Conservation (phyloP, 2,113 vertebrate species). For the Protobothrops flavoviridis region DNA sequence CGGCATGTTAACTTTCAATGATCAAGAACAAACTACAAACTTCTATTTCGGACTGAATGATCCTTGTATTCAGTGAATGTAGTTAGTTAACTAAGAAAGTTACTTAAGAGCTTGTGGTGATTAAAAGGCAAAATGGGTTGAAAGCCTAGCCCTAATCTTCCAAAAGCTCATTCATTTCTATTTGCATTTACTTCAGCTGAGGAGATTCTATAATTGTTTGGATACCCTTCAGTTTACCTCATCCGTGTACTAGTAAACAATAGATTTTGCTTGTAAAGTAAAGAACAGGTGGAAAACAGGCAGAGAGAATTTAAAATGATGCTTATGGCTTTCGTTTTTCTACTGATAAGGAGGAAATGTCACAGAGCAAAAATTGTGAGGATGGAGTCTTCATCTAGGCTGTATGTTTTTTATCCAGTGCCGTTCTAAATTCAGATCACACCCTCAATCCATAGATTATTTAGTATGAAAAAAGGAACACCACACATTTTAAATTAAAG, state of each 20-base stretch:
- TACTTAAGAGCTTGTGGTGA: slow-evolving; percentile 31
- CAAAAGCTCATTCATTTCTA: neutral
- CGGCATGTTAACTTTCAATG: slow-evolving; percentile 38
- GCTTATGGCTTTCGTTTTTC: slow-evolving; percentile 46
- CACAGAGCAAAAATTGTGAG: slow-evolving; percentile 19
- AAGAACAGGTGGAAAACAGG: neutral
- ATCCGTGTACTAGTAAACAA: neutral
- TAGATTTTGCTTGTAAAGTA: rapidly evolving
- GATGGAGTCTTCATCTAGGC: slow-evolving; percentile 9
- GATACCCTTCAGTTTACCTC: slow-evolving; percentile 10
- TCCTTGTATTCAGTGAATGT: slow-evolving; percentile 49
- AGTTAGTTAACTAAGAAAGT: slow-evolving; percentile 46
- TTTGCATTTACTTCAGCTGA: slow-evolving; percentile 18
- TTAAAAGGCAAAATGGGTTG: slow-evolving; percentile 26
- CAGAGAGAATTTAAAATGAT: slow-evolving; percentile 11
- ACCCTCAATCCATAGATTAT: slow-evolving; percentile 59
- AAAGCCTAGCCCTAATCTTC: slow-evolving; percentile 29
- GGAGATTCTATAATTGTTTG: neutral
- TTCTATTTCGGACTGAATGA: slow-evolving; percentile 50
- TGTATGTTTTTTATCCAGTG: neutral
- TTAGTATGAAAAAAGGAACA: slow-evolving; percentile 72
- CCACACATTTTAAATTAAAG: slow-evolving; percentile 78
- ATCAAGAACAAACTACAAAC: slow-evolving; percentile 50
- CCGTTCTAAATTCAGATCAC: slow-evolving; percentile 45
- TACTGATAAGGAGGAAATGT: slow-evolving; percentile 25